Conservation (phyloP, 1,140 invertebrate species). For the Oscheius sp. region DNA sequence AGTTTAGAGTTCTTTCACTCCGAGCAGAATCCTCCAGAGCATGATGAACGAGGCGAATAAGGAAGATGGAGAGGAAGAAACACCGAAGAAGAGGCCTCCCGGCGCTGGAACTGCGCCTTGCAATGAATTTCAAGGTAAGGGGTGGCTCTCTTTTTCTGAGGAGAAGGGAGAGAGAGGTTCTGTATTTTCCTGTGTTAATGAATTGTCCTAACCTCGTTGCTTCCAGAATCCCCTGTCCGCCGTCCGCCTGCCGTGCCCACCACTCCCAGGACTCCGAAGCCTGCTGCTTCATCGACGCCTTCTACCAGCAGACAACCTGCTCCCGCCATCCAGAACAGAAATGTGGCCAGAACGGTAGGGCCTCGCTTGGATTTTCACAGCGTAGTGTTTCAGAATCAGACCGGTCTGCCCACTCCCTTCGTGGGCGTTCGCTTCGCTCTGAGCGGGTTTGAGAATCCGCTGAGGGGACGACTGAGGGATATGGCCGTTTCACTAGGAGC, state of each 20-base stretch:
- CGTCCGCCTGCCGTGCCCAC: neutral
- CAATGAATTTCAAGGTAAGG: too few relatives aligned
- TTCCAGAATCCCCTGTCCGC: too few relatives aligned
- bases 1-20: neutral
- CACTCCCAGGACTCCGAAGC: neutral
- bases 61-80: constrained; percentile 1
- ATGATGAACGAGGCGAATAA: neutral
- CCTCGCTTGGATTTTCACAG: too few relatives aligned
- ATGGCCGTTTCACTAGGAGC: neutral
- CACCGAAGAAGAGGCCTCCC: neutral
- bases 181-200: too few relatives aligned
- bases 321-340: too few relatives aligned
- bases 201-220: too few relatives aligned
- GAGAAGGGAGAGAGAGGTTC: too few relatives aligned
- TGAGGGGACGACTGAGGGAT: neutral
- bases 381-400: too few relatives aligned
- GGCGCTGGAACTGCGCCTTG: too few relatives aligned
- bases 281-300: neutral
- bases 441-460: neutral
- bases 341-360: too few relatives aligned
- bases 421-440: neutral
- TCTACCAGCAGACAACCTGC: neutral
- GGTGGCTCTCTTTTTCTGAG: too few relatives aligned
- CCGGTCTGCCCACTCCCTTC: too few relatives aligned
- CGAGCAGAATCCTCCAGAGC: neutral